phyloP scores from a whole-genome alignment of 2,113 vertebrate species.

The Isurus oxyrinchus region DNA sequence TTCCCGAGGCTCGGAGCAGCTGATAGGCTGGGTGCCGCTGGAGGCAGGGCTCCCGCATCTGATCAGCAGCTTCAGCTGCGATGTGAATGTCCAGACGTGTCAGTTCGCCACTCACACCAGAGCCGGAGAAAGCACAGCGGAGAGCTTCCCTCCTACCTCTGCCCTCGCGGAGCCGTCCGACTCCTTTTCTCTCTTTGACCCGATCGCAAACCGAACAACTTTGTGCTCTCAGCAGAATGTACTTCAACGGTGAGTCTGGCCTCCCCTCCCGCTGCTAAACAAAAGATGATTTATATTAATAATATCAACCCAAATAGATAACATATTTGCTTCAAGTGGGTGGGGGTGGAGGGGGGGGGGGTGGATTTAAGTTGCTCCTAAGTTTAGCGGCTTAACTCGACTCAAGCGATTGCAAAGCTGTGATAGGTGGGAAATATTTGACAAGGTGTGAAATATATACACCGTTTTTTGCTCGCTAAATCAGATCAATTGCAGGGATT shows the following conservation, averaged over 20 bases:
- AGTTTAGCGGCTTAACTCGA: not conserved
- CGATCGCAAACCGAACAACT: not conserved
- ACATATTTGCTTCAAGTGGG: not conserved
- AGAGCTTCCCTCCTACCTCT: not conserved
- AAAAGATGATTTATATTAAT: not conserved
- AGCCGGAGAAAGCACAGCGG: not conserved
- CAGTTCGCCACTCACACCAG: not conserved
- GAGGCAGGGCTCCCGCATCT: not conserved
- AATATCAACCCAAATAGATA: too few species aligned
- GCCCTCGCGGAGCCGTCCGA: not conserved
- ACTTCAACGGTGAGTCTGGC: not conserved
- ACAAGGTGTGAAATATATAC: not conserved
- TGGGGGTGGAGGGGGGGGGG: too few species aligned
- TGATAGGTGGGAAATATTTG: not conserved
- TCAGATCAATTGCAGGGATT: not conserved
- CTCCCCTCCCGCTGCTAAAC: not conserved
- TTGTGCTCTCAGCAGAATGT: not conserved
- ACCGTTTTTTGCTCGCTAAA: not conserved
- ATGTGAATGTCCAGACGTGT: not conserved
- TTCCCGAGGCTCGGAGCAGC: not conserved
- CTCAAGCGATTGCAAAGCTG: not conserved
- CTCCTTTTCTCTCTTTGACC: not conserved
- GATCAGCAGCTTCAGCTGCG: not conserved
- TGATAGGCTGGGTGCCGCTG: constrained; percentile 8
- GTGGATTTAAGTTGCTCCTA: not conserved